phyloP scores from a whole-genome alignment of 2,888 invertebrate genomes.

The Alviniconcha strummeri region DNA sequence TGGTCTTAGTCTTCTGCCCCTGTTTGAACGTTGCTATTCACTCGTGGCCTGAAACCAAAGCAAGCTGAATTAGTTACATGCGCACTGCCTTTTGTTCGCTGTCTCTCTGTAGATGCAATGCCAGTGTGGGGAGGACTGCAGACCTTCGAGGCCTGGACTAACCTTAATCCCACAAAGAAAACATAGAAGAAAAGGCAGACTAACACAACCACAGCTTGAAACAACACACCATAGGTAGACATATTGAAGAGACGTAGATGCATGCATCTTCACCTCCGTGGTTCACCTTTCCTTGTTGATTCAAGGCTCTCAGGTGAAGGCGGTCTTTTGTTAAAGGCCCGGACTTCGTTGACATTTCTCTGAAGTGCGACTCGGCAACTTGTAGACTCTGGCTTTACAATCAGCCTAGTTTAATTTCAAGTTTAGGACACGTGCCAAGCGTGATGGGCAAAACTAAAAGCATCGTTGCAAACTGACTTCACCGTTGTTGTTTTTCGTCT shows the following conservation, averaged over 20 bases:
- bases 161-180: slow-evolving; percentile 1
- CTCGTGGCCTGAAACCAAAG: no score
- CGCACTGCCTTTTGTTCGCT: no score
- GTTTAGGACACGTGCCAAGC: not conserved
- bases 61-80: no score
- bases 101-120: no score
- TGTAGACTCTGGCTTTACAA: not conserved
- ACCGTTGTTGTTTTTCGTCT: no score
- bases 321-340: not conserved
- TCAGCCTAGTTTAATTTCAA: not conserved
- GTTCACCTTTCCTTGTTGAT: slow-evolving; percentile 11
- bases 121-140: not conserved
- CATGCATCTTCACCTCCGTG: slow-evolving; percentile 4
- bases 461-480: not conserved
- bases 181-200: not conserved
- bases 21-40: no score
- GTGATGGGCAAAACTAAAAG: not conserved
- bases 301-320: not conserved
- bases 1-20: no score
- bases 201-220: not conserved
- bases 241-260: not conserved
- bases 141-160: not conserved
- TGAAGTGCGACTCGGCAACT: not conserved
- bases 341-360: not conserved
- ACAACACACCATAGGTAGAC: slow-evolving; percentile 4